Base-by-base conservation (phyloP, 1,140 invertebrate species). In the Planococcus citri region DNA sequence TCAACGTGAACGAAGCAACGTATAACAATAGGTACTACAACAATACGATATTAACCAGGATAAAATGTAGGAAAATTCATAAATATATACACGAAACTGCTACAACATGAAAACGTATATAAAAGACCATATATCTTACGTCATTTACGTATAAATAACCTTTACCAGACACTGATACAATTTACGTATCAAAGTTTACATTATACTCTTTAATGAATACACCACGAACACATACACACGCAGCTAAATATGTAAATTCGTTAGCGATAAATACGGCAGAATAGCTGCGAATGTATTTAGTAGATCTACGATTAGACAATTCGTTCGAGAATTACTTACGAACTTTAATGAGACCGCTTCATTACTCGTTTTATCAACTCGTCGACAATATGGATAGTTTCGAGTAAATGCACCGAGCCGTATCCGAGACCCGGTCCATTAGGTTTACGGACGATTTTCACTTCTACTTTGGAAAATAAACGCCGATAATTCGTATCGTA, bases 61-160 rank as follows among this genome's bases (percentile, higher is more conserved):
- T n/a, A n/a, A n/a, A n/a, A n/a, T n/a, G n/a, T n/a, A n/a, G n/a
- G n/a, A 51, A 51, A 17, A n/a, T 51, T 51, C 41, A 51, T n/a
- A 51, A 51, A 51, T 37, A 37, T 37, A 37, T 33, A 33, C 29
- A 51, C 41, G 41, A 3, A 51, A 9, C n/a, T 14, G 41, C 6
- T 17, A 51, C n/a, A 51, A 51, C 4, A n/a, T n/a, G 4, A 51
- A 51, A 51, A 20, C 41, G 41, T 51, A 51, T n/a, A n/a, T 17
- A 51, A 51, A 51, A 51, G 41, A 51, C n/a, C 17, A 17, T 51
- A 51, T 12, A n/a, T n/a, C 41, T n/a, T 51, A 51, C 41, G 41
- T 51, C 41, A 51, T 51, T 51, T 51, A 51, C 41, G 41, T 51
- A 51, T 17, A 51, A 51, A 51, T 51, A 51, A 51, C 41, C 41